A percentile compares a stretch with the other conserved stretches of the same genome.
Evolutionary conservation across 2,888 invertebrate species (phyloP).

Genomic region (Unio pictorum): DNA sequence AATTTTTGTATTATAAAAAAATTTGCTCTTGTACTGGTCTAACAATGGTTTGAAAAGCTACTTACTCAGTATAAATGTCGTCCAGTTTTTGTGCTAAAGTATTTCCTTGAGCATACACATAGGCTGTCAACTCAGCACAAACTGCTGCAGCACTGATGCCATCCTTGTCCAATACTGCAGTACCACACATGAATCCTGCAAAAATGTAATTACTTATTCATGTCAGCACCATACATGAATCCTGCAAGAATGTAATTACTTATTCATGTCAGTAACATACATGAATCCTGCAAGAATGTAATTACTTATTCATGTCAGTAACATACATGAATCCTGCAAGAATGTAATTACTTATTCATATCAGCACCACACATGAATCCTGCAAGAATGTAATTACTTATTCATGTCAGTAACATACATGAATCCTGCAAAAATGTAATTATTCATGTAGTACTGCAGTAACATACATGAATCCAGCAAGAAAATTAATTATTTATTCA

Average conservation of each 20-base stretch:
- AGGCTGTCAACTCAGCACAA: slow-evolving; percentile 82
- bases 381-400: slow-evolving; percentile 22
- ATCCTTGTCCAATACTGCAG: slow-evolving; percentile 93
- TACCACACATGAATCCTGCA: slow-evolving; percentile 92
- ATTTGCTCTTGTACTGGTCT: slow-evolving; percentile 78
- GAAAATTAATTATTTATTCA: not conserved
- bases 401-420: slow-evolving; percentile 84
- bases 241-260: slow-evolving; percentile 70
- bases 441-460: slow-evolving; percentile 68
- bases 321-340: slow-evolving; percentile 90
- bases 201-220: not conserved
- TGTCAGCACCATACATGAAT: slow-evolving; percentile 91
- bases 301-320: slow-evolving; percentile 64
- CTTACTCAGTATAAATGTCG: slow-evolving; percentile 81
- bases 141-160: slow-evolving; percentile 92
- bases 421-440: slow-evolving; percentile 76
- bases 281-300: slow-evolving; percentile 81
- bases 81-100: slow-evolving; percentile 76
- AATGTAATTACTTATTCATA: not conserved
- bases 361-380: slow-evolving; percentile 94
- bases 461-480: slow-evolving; percentile 93
- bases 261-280: slow-evolving; percentile 82
- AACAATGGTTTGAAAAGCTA: slow-evolving; percentile 79
- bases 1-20: too few species aligned
- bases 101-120: slow-evolving; percentile 75